phyloP scores from a whole-genome alignment of 1,140 invertebrate species.

The Arion vulgaris region DNA sequence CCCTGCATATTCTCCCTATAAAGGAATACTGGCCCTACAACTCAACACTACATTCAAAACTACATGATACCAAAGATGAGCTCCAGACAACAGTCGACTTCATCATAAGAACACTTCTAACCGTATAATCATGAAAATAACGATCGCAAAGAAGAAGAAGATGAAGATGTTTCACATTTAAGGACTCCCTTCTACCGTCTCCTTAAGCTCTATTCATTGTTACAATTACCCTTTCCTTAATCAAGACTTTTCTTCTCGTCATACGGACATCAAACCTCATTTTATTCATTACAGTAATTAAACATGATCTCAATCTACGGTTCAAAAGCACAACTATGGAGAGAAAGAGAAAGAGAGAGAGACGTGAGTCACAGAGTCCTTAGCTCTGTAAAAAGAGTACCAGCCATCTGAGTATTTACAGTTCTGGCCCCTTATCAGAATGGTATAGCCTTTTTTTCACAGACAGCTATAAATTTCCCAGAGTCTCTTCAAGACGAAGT shows the following conservation, averaged over 20 bases:
- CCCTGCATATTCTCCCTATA: too few species aligned
- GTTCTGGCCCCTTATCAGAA: neutral
- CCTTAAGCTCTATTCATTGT: neutral
- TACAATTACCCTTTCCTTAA: neutral
- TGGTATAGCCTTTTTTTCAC: neutral
- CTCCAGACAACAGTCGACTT: too few species aligned
- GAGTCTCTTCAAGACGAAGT: conserved; percentile 15
- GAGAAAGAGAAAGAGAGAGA: neutral
- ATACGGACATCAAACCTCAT: neutral
- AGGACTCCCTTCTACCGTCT: neutral
- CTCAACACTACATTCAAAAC: too few species aligned
- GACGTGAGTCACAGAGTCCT: neutral
- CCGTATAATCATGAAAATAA: too few species aligned
- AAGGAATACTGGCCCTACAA: too few species aligned
- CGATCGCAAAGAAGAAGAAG: too few species aligned
- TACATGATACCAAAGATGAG: too few species aligned
- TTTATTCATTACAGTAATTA: conserved; percentile 1
- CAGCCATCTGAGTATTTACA: neutral
- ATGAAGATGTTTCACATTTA: too few species aligned
- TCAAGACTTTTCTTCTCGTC: neutral
- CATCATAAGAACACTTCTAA: too few species aligned
- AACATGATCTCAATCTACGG: conserved; percentile 11
- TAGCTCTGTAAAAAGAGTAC: neutral
- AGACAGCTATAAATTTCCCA: neutral
- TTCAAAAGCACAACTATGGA: neutral